phyloP scores from a whole-genome alignment of 2,113 vertebrate genomes.

The Macaca nemestrina region DNA sequence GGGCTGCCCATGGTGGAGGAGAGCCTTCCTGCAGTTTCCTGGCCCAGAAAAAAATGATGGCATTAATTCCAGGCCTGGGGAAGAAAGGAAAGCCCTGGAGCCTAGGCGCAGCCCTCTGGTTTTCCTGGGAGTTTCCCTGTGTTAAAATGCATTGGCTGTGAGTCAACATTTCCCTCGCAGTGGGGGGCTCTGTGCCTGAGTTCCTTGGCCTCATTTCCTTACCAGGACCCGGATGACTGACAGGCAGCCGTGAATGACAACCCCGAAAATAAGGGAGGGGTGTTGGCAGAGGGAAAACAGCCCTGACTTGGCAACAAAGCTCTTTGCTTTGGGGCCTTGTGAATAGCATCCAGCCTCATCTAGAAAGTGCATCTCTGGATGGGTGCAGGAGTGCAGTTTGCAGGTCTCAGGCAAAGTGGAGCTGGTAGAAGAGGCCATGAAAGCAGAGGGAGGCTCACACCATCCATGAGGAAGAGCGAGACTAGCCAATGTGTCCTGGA shows the following conservation, averaged over 20 bases:
- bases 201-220: conserved; percentile 77
- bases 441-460: neutral
- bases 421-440: neutral
- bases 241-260: conserved; percentile 74
- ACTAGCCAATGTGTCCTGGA: neutral
- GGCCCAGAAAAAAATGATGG: conserved; percentile 29
- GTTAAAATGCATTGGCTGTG: conserved; percentile 81
- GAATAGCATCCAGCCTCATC: neutral
- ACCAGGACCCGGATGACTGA: conserved; percentile 66
- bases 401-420: neutral
- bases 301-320: conserved; percentile 37
- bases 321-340: neutral
- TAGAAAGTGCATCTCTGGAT: neutral
- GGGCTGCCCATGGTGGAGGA: neutral
- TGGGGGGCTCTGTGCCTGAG: conserved; percentile 66
- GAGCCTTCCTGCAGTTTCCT: neutral
- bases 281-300: neutral
- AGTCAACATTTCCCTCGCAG: conserved; percentile 77
- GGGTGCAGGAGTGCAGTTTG: neutral
- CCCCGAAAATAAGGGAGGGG: neutral
- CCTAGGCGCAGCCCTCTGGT: conserved; percentile 16
- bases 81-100: neutral
- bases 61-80: conserved; percentile 64
- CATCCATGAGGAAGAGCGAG: accelerated
- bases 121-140: conserved; percentile 57